Percentiles rank a stretch among this genome's conserved stretches.
phyloP scores from a whole-genome alignment of 53 echinoderm and acorn worm species.

The Mesocentrotus franciscanus region DNA sequence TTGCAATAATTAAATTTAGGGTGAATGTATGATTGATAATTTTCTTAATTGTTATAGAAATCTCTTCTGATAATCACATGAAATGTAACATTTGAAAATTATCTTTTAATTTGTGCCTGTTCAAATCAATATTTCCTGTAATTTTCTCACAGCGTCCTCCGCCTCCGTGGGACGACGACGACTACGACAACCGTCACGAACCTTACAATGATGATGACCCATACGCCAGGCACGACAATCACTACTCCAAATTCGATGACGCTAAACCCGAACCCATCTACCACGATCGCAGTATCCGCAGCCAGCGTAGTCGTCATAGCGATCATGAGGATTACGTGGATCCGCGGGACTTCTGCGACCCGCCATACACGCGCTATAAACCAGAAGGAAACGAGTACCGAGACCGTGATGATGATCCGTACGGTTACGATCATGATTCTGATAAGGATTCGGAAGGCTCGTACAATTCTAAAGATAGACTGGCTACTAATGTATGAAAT shows the following conservation, averaged over 20 bases:
- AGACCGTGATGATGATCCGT: constrained; percentile 36
- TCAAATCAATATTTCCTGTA: neutral
- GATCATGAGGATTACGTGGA: constrained; percentile 61
- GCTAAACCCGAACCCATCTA: constrained; percentile 42
- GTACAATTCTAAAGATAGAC: constrained; percentile 73
- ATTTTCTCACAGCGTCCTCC: constrained; percentile 34
- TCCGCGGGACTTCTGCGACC: constrained; percentile 42
- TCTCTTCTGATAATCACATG: too few relatives aligned
- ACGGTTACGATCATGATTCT: constrained; percentile 60
- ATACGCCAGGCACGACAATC: neutral
- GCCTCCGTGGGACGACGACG: neutral
- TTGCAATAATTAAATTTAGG: too few relatives aligned
- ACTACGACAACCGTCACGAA: neutral
- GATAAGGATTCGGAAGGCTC: constrained; percentile 72
- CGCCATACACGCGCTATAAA: constrained; percentile 43
- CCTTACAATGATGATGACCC: constrained; percentile 64
- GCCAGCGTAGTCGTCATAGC: constrained; percentile 52
- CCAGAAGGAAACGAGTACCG: constrained; percentile 13
- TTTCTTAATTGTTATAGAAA: too few relatives aligned
- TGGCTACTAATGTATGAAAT: constrained; percentile 88
- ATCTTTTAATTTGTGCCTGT: too few relatives aligned
- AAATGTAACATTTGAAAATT: too few relatives aligned
- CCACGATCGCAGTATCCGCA: constrained; percentile 45
- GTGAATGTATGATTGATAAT: too few relatives aligned
- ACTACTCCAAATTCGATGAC: constrained; percentile 25